Base-by-base conservation (phyloP, 1,140 invertebrate genomes). In the Aphis craccivora region DNA sequence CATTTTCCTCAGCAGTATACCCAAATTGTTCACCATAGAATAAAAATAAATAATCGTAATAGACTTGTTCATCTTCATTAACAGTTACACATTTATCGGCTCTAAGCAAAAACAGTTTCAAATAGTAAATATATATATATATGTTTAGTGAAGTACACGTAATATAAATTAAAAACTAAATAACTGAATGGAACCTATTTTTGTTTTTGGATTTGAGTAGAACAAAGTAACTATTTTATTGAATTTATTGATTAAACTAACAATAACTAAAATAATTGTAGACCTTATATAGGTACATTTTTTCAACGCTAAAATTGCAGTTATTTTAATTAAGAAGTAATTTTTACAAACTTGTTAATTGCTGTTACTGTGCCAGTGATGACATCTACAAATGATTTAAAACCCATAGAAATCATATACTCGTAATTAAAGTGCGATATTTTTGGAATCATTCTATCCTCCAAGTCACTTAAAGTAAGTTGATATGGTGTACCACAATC, bases 301-400 rank as follows among this genome's bases (percentile, higher is more conserved):
- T 35, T 81, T 35, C n/a, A 81, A 3, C 25, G 9, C 40, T n/a
- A 45, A 40, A 40, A 40, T 40, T 40, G 37, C 37, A 40, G 37
- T 84, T 40, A 43, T 40, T 84, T 25, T n/a, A 55, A 9, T 3
- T 30, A 87, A 0, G 0, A 7, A 87, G 30, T 48, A 8, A 55
- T 25, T 37, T 91, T 18, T 30, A 91, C 90, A 51, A 9, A 93
- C 91, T 37, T 93, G n/a, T 86, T 95, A 87, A 97, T 96, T 25
- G 93, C 93, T 0, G 95, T 95, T 94, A 97, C 95, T 2, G 95
- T 95, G 43, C 96, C 96, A 25, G 95, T 95, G 22, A 97, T 95
- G 0, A 97, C 95, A 94, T 96, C 96, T 1, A 97, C 95, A 94
- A 96, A 96, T 48, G 95, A 95, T 90, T 95, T 95, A 35, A 96